phyloP scores from a whole-genome alignment of 2,888 invertebrate genomes.

The Agrochola litura region DNA sequence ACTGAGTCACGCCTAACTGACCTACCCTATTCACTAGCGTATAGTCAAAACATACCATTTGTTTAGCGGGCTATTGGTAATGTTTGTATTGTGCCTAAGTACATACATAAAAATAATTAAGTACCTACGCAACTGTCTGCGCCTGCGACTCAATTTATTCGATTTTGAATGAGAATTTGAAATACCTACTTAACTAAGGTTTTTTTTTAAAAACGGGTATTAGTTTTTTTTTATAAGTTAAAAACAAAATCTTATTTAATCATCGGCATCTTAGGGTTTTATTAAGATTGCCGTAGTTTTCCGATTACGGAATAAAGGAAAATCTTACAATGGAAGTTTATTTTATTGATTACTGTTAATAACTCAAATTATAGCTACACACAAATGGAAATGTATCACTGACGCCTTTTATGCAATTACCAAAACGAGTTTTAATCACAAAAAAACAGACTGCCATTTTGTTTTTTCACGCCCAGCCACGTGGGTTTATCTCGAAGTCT shows the following conservation, averaged over 20 bases:
- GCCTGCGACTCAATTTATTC: conserved; percentile 8
- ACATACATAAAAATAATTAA: conserved; percentile 11
- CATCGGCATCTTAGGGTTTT: conserved; percentile 2
- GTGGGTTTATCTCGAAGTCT: conserved; percentile 9
- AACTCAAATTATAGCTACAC: not conserved
- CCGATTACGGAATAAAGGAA: not conserved
- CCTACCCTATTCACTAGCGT: conserved; percentile 43
- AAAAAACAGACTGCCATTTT: conserved; percentile 39
- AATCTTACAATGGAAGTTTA: not conserved
- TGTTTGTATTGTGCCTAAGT: conserved; percentile 8
- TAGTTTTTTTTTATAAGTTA: no score
- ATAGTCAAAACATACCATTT: conserved; percentile 31
- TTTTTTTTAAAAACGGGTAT: conserved; percentile 1
- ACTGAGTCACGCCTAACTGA: conserved; percentile 52
- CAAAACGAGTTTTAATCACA: not conserved
- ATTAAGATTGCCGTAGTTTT: not conserved
- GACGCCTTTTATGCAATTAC: not conserved
- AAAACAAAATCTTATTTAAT: not conserved
- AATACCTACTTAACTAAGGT: not conserved
- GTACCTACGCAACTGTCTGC: conserved; percentile 7
- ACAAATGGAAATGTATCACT: not conserved
- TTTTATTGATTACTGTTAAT: conserved; percentile 7
- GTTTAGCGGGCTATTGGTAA: conserved; percentile 16
- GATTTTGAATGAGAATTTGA: not conserved
- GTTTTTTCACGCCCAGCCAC: conserved; percentile 26